Evolutionary conservation across 1,140 invertebrate species (phyloP).

Genomic region (Psilanteris sp.): DNA sequence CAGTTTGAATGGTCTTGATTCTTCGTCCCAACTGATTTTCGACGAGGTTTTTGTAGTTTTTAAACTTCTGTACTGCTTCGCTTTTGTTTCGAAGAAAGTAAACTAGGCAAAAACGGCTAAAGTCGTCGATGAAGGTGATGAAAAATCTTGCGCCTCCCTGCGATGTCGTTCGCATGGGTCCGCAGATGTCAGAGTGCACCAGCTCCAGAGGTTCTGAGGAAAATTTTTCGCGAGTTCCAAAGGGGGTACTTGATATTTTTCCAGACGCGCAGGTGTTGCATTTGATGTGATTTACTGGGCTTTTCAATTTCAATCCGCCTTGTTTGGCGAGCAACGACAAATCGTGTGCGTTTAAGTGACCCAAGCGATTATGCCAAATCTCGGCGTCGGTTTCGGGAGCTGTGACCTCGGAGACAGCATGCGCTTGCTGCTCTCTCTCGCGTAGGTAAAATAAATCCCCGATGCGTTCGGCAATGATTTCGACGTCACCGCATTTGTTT

Average conservation of each 20-base stretch:
- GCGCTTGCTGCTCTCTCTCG: background rate
- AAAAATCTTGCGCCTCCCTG: slow-evolving; percentile 58
- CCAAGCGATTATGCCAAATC: background rate
- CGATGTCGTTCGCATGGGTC: slow-evolving; percentile 61
- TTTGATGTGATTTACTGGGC: background rate
- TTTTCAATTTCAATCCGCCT: background rate
- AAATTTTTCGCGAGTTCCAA: background rate
- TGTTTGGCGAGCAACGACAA: background rate
- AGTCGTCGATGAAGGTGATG: slow-evolving; percentile 68
- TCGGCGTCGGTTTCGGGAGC: background rate
- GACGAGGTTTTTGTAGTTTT: slow-evolving; percentile 57
- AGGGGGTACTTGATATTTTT: background rate
- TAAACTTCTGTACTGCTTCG: slow-evolving; percentile 57
- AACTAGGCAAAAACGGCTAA: slow-evolving; percentile 42
- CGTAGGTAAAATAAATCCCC: background rate
- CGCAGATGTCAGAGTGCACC: slow-evolving; percentile 60
- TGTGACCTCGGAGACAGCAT: background rate
- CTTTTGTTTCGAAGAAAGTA: slow-evolving; percentile 68
- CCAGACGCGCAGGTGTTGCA: background rate
- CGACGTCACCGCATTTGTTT: background rate
- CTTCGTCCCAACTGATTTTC: slow-evolving; percentile 63
- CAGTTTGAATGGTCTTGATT: slow-evolving; percentile 65
- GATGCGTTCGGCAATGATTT: slow-evolving; percentile 1
- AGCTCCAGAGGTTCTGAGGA: background rate
- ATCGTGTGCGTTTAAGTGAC: slow-evolving; percentile 5